Percentiles rank a stretch among this genome's conserved stretches.
Evolutionary conservation across 2,888 invertebrate species (phyloP).

Genomic region (Carabus problematicus): DNA sequence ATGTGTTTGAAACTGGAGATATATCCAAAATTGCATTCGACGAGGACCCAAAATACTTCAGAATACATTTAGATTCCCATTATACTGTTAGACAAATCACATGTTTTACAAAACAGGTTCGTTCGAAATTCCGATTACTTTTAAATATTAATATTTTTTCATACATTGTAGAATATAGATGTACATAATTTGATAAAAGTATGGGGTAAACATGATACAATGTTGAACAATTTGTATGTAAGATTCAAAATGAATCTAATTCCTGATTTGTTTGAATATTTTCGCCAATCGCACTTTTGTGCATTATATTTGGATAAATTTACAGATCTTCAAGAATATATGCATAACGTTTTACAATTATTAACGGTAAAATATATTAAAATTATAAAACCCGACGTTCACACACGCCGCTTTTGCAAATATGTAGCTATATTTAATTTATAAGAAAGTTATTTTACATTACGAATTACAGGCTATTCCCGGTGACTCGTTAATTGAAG

Average conservation of each 20-base stretch:
- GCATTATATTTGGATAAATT: slow-evolving; percentile 71
- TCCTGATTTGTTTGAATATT: slow-evolving; percentile 71
- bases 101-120: slow-evolving; percentile 65
- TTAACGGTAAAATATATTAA: slow-evolving; percentile 40
- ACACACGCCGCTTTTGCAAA: not conserved
- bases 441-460: not conserved
- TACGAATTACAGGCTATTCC: slow-evolving; percentile 46
- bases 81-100: slow-evolving; percentile 67
- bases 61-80: slow-evolving; percentile 65
- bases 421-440: not conserved
- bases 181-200: slow-evolving; percentile 66
- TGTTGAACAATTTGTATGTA: slow-evolving; percentile 71
- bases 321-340: slow-evolving; percentile 57
- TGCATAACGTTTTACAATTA: slow-evolving; percentile 49
- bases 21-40: slow-evolving; percentile 54
- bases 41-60: slow-evolving; percentile 62
- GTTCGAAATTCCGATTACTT: not conserved
- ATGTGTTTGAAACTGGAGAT: slow-evolving; percentile 65
- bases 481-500: slow-evolving; percentile 50
- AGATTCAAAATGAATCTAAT: slow-evolving; percentile 69
- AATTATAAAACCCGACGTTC: not conserved
- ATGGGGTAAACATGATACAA: slow-evolving; percentile 76
- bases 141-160: not conserved
- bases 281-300: slow-evolving; percentile 71
- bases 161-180: slow-evolving; percentile 61